Conservation (phyloP, 1,140 invertebrate genomes). For the Drosophila lacertosa region DNA sequence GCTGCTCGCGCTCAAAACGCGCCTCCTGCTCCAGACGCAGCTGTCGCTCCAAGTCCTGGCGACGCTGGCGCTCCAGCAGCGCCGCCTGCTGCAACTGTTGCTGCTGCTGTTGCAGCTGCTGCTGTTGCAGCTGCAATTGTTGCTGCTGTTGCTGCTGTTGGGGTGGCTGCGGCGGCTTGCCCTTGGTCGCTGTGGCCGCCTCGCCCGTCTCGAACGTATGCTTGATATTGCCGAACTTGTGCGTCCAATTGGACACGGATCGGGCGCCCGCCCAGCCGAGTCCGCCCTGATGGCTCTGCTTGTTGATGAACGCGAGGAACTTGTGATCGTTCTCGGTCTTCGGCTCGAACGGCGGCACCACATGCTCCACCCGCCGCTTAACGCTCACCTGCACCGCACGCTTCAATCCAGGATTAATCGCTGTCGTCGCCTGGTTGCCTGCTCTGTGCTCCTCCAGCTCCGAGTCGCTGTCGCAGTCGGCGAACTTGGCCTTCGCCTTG, state of each 20-base stretch:
- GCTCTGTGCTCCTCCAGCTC: slow-evolving; percentile 75
- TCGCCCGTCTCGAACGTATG: slow-evolving; percentile 89
- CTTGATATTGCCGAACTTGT: slow-evolving; percentile 92
- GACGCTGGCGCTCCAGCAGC: slow-evolving; percentile 59
- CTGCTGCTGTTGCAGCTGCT: slow-evolving; percentile 68
- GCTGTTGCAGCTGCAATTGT: slow-evolving; percentile 55
- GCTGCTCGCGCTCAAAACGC: slow-evolving; percentile 66
- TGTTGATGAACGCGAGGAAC: slow-evolving; percentile 92
- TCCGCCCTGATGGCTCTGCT: slow-evolving; percentile 86
- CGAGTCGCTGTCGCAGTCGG: slow-evolving; percentile 74
- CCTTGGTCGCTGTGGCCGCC: slow-evolving; percentile 64
- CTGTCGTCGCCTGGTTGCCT: slow-evolving; percentile 48
- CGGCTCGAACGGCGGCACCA: slow-evolving; percentile 89
- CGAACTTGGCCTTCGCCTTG: slow-evolving; percentile 85
- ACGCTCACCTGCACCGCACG: slow-evolving; percentile 86
- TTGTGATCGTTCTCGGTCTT: slow-evolving; percentile 94
- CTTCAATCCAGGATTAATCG: slow-evolving; percentile 84
- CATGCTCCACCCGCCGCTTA: slow-evolving; percentile 79
- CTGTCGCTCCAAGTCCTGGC: slow-evolving; percentile 68
- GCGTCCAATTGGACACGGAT: slow-evolving; percentile 88
- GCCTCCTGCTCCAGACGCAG: slow-evolving; percentile 62
- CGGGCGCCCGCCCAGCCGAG: slow-evolving; percentile 72
- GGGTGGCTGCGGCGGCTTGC: slow-evolving; percentile 65
- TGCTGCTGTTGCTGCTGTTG: slow-evolving; percentile 52
- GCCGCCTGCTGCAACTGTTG: slow-evolving; percentile 63